Conservation (phyloP, 2,797 vertebrate genomes). For the Meda fulgida region DNA sequence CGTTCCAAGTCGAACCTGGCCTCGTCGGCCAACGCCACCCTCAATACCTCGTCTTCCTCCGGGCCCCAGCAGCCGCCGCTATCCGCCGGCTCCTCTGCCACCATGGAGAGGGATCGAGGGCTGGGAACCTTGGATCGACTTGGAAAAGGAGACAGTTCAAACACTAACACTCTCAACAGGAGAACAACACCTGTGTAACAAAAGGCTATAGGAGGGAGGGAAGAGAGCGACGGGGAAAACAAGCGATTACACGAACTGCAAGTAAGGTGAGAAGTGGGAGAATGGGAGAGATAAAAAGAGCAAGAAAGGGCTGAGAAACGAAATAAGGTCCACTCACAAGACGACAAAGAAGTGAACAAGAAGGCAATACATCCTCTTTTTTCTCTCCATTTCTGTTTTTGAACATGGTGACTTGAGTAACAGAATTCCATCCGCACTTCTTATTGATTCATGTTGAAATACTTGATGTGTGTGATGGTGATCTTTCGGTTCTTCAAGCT, state of each 20-base stretch:
- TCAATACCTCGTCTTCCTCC: conserved; percentile 75
- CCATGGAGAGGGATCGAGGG: conserved; percentile 81
- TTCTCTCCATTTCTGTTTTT: conserved; percentile 64
- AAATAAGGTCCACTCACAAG: conserved; percentile 51
- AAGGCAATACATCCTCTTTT: conserved; percentile 57
- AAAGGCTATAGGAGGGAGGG: not conserved
- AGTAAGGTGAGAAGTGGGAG: not conserved
- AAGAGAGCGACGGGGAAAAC: not conserved
- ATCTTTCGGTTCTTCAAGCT: conserved; percentile 68
- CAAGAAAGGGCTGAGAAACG: conserved; percentile 50
- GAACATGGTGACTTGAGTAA: conserved; percentile 70
- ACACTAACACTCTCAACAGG: conserved; percentile 92
- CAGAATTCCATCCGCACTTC: conserved; percentile 73
- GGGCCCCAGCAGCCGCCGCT: conserved; percentile 68
- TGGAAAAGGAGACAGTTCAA: conserved; percentile 82
- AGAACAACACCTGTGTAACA: conserved; percentile 86
- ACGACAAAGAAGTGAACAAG: conserved; percentile 40
- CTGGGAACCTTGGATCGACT: conserved; percentile 81
- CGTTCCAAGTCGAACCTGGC: conserved; percentile 85
- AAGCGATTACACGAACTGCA: conserved; percentile 6
- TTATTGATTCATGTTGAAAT: conserved; percentile 69
- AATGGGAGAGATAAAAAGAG: conserved; percentile 40
- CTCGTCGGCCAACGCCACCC: conserved; percentile 76
- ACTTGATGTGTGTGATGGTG: conserved; percentile 77
- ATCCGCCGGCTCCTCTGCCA: conserved; percentile 75